A percentile compares a stretch with the other conserved stretches of the same genome.
These are phyloP conservation scores for Urocynchramus pylzowi DNA, from an alignment of 2,113 vertebrate species.

Conservation along the genomic window DNA sequence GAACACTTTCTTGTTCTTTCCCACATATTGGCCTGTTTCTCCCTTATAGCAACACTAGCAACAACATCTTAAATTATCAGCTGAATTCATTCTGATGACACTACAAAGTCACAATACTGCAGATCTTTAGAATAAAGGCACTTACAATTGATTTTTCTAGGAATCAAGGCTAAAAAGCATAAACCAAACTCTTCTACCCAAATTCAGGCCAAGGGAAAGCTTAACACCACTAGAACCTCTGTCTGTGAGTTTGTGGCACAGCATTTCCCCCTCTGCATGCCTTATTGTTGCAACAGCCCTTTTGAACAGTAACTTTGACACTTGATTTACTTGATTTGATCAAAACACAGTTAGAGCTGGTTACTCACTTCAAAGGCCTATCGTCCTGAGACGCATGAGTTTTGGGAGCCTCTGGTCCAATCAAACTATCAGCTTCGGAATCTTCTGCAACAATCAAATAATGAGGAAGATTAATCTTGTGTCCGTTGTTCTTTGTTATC, in stretches of 20 bases:
- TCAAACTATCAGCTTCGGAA: slow-evolving; percentile 80
- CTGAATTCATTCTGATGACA: not conserved
- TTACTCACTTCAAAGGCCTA: slow-evolving; percentile 89
- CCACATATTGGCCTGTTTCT: not conserved
- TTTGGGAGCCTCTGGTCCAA: slow-evolving; percentile 94
- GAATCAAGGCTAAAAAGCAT: not conserved
- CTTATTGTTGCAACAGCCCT: not conserved
- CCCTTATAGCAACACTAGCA: not conserved
- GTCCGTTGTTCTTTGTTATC: not conserved
- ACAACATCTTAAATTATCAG: not conserved
- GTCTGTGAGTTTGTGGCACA: not conserved
- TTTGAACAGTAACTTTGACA: not conserved
- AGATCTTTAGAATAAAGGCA: not conserved
- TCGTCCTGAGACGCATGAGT: slow-evolving; percentile 89
- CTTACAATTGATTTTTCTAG: not conserved
- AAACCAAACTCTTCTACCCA: not conserved
- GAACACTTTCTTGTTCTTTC: not conserved
- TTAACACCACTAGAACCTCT: not conserved
- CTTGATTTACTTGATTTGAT: not conserved
- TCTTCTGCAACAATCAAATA: slow-evolving; percentile 53
- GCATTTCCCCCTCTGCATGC: not conserved
- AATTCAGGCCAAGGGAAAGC: not conserved
- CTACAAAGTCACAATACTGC: not conserved
- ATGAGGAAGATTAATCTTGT: not conserved
- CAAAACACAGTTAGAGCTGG: not conserved